Base-by-base conservation (phyloP, 2,113 vertebrate species). In the Oncorhynchus tshawytscha region DNA sequence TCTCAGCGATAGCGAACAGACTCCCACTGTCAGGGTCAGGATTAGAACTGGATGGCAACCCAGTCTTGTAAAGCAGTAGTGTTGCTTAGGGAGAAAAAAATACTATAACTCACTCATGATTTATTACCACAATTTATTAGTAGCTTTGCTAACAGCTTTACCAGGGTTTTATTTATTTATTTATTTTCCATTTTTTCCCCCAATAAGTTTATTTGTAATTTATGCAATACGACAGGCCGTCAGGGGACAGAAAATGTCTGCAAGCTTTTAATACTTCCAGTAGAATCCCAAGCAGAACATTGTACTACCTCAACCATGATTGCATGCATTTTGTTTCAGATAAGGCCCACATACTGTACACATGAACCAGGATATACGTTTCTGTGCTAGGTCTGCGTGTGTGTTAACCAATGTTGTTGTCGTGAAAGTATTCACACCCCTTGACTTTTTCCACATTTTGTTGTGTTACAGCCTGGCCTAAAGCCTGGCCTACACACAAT, bases 1-100 rank as follows among this genome's bases (percentile, higher is more conserved):
- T 25, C 68, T 15, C 25, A 27, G 66, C 6, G 25, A 67, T 67
- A 16, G 9, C 34, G 66, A 67, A 67, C 51, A 66, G 22, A 66
- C 27, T 67, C 12, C 66, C 25, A 67, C 29, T 18, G 51, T 54
- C 51, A 39, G 34, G 13, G 5, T n/a, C 5, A 48, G 69, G 45
- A 51, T 70, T 45, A 51, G 24, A 70, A 45, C 20, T 31, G 49
- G 70, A 68, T 75, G 73, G 69, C 73, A 80, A 66, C 78, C 71
- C 77, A 68, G 64, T 67, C 49, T 78, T 54, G 27, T 39, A 34
- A 39, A 68, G 59, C n/a, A 62, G 59, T 68, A 34, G 27, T 20
- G 66, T 68, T 20, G 31, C 27, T 39, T 16, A 68, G 18, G 66
- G 16, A n/a, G 31, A 39, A 8, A 4, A 15, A 25, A 8, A 39